Percentiles rank a stretch among this genome's conserved stretches.
These are phyloP conservation scores for Eilema sororculum DNA, from an alignment of 2,888 invertebrate genomes.

Conservation along the genomic window DNA sequence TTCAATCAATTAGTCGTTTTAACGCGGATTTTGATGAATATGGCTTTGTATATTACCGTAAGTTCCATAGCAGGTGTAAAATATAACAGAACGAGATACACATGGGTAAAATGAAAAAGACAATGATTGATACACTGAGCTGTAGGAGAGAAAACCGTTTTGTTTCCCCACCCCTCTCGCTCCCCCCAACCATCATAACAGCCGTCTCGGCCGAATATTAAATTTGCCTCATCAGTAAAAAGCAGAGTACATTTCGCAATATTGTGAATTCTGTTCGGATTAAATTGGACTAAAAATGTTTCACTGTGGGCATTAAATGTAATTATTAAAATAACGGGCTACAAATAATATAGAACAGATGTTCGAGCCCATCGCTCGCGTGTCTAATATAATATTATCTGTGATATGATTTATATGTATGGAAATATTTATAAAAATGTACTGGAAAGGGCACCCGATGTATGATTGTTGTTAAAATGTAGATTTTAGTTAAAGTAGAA, in stretches of 20 bases:
- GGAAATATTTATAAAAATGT: not conserved
- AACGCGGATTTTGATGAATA: conserved; percentile 18
- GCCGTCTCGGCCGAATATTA: conserved; percentile 76
- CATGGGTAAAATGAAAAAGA: conserved; percentile 63
- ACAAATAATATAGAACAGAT: conserved; percentile 25
- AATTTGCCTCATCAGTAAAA: conserved; percentile 77
- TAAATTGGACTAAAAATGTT: conserved; percentile 49
- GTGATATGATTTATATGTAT: not conserved
- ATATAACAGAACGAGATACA: conserved; percentile 55
- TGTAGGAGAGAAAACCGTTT: conserved; percentile 65
- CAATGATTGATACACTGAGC: conserved; percentile 72
- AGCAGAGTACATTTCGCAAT: conserved; percentile 69
- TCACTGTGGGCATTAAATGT: conserved; percentile 32
- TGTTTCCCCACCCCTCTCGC: conserved; percentile 48
- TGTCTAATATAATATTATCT: conserved; percentile 1
- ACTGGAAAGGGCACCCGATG: not conserved
- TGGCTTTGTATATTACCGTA: conserved; percentile 17
- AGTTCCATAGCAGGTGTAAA: conserved; percentile 50
- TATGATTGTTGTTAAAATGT: not conserved
- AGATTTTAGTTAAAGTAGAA: too few species aligned
- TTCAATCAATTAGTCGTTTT: conserved; percentile 18
- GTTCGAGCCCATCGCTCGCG: not conserved
- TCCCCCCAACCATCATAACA: conserved; percentile 61
- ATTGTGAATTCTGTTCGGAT: conserved; percentile 71
- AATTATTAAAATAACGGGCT: conserved; percentile 43